Base-by-base conservation (phyloP, 2,113 vertebrate species). In the Myiozetetes cayanensis region DNA sequence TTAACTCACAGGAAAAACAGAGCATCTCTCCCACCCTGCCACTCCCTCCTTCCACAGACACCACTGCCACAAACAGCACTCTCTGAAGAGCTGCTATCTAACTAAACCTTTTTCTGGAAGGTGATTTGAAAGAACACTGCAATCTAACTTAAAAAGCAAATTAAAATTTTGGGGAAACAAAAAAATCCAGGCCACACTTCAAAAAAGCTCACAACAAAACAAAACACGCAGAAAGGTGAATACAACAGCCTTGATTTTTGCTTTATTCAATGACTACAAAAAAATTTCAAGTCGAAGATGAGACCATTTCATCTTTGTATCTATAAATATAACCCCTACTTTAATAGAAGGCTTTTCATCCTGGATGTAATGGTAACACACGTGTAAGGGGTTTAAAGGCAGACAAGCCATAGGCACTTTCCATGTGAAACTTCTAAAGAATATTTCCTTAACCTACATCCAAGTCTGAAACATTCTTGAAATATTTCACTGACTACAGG, bases 181-280 rank as follows among this genome's bases (percentile, higher is more conserved):
- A 59, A 59, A 91, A 96, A 95, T 85, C 78, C 85, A 96, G 91
- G 93, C 85, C 88, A 87, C 19, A 58, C 87, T 93, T 96, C 89
- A 94, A 96, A 96, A 88, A 90, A 71, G 5, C 27, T 46, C 81
- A 89, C 61, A 92, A 90, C 85, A 90, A 94, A 94, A 83, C 44
- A 96, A 89, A 95, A 74, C 68, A 93, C 21, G 35, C 22, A 90
- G 47, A 68, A 94, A 88, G 72, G 72, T 88, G 75, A 94, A 85
- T 31, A 37, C 81, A 96, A 88, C 35, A 77, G 87, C 72, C 61
- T 93, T 88, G 65, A 63, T 71, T 86, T 95, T 90, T 96, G 72
- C 94, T 96, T 94, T 96, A 73, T 90, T 93, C 93, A 80, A 52
- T 10, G 39, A 90, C 67, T 83, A 95, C 66, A 96, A 92, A 94